Conservation (phyloP, 2,888 invertebrate genomes). For the Drosophila macrothrix region DNA sequence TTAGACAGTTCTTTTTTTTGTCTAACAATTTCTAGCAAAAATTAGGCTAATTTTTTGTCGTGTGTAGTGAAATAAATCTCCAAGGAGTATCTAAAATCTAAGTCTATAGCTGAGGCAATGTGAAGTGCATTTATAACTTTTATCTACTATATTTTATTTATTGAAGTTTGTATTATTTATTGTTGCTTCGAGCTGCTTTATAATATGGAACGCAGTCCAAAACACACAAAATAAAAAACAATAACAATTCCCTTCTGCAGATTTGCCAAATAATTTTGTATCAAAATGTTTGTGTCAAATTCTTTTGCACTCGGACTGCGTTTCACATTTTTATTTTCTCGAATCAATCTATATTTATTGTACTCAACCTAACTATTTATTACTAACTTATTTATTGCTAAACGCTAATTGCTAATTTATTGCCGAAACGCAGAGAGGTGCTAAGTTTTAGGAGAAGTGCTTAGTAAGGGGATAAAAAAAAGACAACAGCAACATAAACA, state of each 20-base stretch:
- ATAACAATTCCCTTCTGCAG: conserved; percentile 32
- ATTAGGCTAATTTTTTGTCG: conserved; percentile 56
- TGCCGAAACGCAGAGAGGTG: conserved; percentile 65
- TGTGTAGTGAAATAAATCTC: conserved; percentile 51
- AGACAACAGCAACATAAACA: conserved; percentile 26
- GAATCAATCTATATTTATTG: conserved; percentile 55
- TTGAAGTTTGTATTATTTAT: conserved; percentile 57
- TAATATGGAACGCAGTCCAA: conserved; percentile 18
- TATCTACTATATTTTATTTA: conserved; percentile 56
- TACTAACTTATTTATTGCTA: conserved; percentile 62
- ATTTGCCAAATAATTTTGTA: conserved; percentile 83
- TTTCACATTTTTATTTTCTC: conserved; percentile 33
- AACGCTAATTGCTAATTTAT: conserved; percentile 46
- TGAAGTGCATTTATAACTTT: conserved; percentile 71
- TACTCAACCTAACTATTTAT: conserved; percentile 48
- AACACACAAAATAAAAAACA: background rate
- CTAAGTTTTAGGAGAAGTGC: conserved; percentile 62
- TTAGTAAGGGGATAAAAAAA: conserved; percentile 32
- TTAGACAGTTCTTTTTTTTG: conserved; percentile 32
- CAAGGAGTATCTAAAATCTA: conserved; percentile 62
- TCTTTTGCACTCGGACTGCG: conserved; percentile 53
- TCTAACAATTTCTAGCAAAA: conserved; percentile 49
- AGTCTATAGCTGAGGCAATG: conserved; percentile 61
- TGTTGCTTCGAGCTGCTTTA: conserved; percentile 52
- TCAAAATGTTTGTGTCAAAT: conserved; percentile 81